These are phyloP conservation scores for Cyclopterus lumpus DNA, from an alignment of 2,797 vertebrate species.

Conservation along the genomic window DNA sequence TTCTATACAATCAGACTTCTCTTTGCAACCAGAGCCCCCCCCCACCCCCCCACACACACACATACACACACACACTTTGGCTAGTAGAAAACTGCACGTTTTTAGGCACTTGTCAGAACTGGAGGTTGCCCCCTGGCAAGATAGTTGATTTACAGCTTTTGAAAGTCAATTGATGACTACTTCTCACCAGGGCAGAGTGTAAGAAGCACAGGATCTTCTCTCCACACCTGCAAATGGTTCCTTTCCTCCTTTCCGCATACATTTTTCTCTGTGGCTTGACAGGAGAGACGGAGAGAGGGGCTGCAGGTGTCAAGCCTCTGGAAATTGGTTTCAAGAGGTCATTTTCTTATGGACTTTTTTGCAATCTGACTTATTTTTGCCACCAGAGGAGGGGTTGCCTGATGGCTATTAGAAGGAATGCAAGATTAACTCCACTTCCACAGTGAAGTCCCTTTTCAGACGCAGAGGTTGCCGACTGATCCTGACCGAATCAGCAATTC, in stretches of 20 bases:
- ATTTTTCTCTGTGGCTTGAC: slow-evolving; percentile 63
- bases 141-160: slow-evolving; percentile 9
- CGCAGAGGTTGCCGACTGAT: neutral
- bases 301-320: slow-evolving; percentile 70
- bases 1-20: neutral
- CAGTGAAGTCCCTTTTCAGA: neutral
- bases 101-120: neutral
- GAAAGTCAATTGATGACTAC: slow-evolving; percentile 27
- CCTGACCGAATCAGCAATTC: slow-evolving; percentile 13
- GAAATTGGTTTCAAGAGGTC: slow-evolving; percentile 65
- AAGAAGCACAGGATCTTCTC: slow-evolving; percentile 33
- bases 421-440: neutral
- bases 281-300: slow-evolving; percentile 48
- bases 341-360: neutral
- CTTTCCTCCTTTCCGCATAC: slow-evolving; percentile 63
- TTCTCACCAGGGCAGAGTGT: slow-evolving; percentile 36
- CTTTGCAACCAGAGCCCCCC: too few species aligned
- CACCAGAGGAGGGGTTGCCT: neutral
- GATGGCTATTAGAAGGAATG: neutral
- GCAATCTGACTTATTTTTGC: neutral
- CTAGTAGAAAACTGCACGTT: neutral
- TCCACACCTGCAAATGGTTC: slow-evolving; percentile 64
- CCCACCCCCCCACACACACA: neutral
- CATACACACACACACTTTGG: neutral
- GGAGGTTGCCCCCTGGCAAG: neutral